A percentile compares a stretch with the other conserved stretches of the same genome.
phyloP scores from a whole-genome alignment of 2,113 vertebrate species.

The Bubo blakistoni region DNA sequence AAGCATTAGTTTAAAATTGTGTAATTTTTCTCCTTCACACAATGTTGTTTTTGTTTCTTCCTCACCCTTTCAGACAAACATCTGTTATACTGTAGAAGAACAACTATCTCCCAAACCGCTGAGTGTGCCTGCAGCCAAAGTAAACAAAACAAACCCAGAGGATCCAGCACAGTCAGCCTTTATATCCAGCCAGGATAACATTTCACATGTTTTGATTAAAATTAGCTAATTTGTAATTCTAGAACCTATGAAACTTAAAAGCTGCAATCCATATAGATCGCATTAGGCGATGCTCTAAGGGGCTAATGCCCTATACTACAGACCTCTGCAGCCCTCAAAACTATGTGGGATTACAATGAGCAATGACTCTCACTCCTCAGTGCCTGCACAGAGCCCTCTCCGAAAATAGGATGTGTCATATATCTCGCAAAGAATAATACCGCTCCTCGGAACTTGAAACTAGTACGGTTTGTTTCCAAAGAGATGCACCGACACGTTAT shows the following conservation, averaged over 20 bases:
- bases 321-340: constrained; percentile 35
- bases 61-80: constrained; percentile 98
- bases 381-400: not conserved
- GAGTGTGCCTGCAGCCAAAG: constrained; percentile 89
- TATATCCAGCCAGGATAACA: constrained; percentile 93
- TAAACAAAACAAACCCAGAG: constrained; percentile 93
- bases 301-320: constrained; percentile 58
- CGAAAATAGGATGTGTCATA: constrained; percentile 43
- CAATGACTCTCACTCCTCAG: not conserved
- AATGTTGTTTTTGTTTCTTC: constrained; percentile 99
- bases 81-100: constrained; percentile 95
- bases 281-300: constrained; percentile 72
- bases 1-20: constrained; percentile 77
- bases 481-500: not conserved
- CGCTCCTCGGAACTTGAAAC: not conserved
- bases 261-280: constrained; percentile 86
- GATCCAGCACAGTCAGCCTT: constrained; percentile 91
- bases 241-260: constrained; percentile 94
- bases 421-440: not conserved
- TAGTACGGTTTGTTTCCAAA: not conserved
- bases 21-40: constrained; percentile 83
- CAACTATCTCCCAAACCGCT: constrained; percentile 96
- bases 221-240: constrained; percentile 99
- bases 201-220: constrained; percentile 99
- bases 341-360: constrained; percentile 23